Base-by-base conservation (phyloP, 2,888 invertebrate species). In the Nemotelus pantherinus region DNA sequence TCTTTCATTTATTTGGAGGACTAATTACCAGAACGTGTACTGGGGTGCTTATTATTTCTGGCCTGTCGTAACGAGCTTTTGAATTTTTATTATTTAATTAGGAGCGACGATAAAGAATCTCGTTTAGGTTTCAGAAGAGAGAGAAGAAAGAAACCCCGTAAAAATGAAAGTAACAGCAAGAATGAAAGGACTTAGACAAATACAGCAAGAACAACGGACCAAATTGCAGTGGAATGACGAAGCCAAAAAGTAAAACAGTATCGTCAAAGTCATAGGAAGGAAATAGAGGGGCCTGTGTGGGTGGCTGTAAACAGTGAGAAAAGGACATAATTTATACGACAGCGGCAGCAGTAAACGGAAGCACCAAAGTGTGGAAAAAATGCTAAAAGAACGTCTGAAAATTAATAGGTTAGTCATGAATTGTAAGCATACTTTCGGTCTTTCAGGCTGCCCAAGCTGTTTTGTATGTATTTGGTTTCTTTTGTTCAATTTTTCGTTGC, bases 1-100 rank as follows among this genome's bases (percentile, higher is more conserved):
- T 58, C 63, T 39, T 53, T 74, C 76, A 47, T 72, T 71, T 71
- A 72, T 77, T 77, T 77, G 43, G 65, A 55, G 71, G 64, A 77
- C 64, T 77, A 77, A 77, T 77, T 77, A 77, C 77, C 9, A 65
- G 53, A 64, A 63, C 77, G 71, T 77, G 77, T 50, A 77, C 47
- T 55, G 71, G 25, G 44, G 70, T 77, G 44, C 71, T 70, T 77
- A 77, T 71, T 77, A 68, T 64, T 68, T 76, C 60, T 63, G 63
- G 48, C 60, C 77, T 60, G 63, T 70, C 44, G 43, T 68, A 77
- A 77, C 63, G 63, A 70, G 77, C 70, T 77, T 71, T 77, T 77
- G 77, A 70, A 77, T 77, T 77, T 70, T 77, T 63, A 77, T 77
- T 70, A 77, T 77, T 77, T 70, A 77, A 77, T 77, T 70, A 77